Evolutionary conservation across 2,113 vertebrate species (phyloP).

Genomic region (Microcebus lehilahytsara): DNA sequence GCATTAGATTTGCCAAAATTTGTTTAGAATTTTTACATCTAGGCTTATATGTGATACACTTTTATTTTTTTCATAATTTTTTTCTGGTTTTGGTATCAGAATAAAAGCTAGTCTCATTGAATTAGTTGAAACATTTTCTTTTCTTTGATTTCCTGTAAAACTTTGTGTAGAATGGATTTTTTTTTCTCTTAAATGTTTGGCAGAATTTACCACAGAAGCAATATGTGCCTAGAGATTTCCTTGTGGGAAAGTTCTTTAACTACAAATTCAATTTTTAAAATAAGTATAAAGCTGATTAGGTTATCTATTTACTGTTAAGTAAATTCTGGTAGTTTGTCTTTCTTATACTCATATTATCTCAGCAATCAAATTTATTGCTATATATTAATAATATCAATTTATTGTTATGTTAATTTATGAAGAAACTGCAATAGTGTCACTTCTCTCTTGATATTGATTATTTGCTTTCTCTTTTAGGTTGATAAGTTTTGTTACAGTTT

Average conservation of each 20-base stretch:
- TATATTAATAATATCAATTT: not conserved
- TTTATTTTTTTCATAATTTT: not conserved
- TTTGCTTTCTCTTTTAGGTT: not conserved
- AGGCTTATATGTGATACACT: not conserved
- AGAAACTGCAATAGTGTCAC: not conserved
- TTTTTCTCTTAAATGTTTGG: not conserved
- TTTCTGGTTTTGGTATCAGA: not conserved
- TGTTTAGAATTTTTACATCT: not conserved
- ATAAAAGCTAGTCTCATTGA: not conserved
- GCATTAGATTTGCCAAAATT: not conserved
- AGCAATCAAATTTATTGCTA: not conserved
- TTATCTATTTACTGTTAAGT: not conserved
- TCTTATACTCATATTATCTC: not conserved
- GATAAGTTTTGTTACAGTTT: not conserved
- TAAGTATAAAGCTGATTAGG: not conserved
- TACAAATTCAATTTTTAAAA: not conserved
- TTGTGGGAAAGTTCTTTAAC: not conserved
- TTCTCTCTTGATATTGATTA: not conserved
- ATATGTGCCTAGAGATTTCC: not conserved
- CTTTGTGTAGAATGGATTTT: not conserved
- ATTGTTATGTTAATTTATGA: not conserved
- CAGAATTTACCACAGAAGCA: not conserved
- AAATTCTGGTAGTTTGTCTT: not conserved
- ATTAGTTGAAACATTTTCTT: not conserved
- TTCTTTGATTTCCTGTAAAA: not conserved